Percentiles rank a stretch among this genome's conserved stretches.
phyloP scores from a whole-genome alignment of 2,113 vertebrate genomes.

The Tenebrosternarchus preto region DNA sequence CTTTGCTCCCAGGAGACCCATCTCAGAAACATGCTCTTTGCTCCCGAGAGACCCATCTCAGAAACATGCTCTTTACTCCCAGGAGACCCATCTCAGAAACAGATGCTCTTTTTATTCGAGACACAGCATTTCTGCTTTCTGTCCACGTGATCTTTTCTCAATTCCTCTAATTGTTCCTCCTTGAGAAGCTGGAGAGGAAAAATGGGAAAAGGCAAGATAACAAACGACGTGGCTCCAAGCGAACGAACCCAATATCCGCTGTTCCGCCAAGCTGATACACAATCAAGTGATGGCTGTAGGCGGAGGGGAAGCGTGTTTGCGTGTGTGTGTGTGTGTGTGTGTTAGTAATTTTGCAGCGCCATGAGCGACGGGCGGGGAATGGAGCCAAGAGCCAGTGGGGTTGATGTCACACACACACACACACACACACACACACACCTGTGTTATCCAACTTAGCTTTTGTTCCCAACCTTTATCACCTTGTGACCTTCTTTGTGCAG shows the following conservation, averaged over 20 bases:
- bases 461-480: no score
- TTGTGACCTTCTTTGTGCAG: no score
- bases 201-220: constrained; percentile 30
- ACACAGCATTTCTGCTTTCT: not conserved
- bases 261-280: constrained; percentile 45
- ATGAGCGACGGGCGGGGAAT: constrained; percentile 16
- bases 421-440: no score
- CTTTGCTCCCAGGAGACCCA: not conserved
- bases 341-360: constrained; percentile 15
- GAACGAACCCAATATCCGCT: constrained; percentile 47
- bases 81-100: not conserved
- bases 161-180: constrained; percentile 23
- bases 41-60: no score
- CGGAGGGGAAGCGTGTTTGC: not conserved
- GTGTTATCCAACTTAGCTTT: no score
- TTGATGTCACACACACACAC: constrained; percentile 12
- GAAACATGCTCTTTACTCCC: no score
- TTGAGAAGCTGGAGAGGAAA: constrained; percentile 10
- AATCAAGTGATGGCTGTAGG: constrained; percentile 36
- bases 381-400: not conserved
- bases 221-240: constrained; percentile 41
- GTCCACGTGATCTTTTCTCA: not conserved
- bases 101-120: not conserved
- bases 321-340: not conserved
- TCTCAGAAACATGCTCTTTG: not conserved